Evolutionary conservation across 2,888 invertebrate species (phyloP), one percentile per base, ranked within the genome.

Genomic region (Adela reaumurella): DNA sequence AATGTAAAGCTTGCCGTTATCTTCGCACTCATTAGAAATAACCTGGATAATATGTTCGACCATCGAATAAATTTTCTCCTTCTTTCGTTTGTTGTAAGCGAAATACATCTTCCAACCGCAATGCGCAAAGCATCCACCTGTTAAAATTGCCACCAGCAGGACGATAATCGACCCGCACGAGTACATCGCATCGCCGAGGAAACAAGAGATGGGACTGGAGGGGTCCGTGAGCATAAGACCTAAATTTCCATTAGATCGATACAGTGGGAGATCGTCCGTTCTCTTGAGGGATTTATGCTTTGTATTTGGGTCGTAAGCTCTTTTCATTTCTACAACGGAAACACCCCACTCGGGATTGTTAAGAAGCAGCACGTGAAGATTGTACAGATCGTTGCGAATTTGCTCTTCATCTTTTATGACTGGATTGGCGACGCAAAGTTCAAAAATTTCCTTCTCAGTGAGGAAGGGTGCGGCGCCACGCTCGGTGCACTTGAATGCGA

Each of bases 281-380:
- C 68, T 62, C 17, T 57, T 58, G 2, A 80, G 59, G 0, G 63
- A 57, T 3, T 61, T 51, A 52, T 61, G 71, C 6, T 72, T 72
- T 17, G 61, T 65, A 59, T 70, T 70, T 55, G 66, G 67, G n/a
- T 67, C 65, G 54, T 74, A 73, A 17, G 67, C 55, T 46, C 60
- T 73, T 45, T 72, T 67, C 1, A 68, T 53, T 54, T 77, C 68
- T 6, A 86, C 78, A 14, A 89, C 77, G 54, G 78, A 81, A 14
- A 90, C 78, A 10, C 86, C 87, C 90, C 90, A 90, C 46, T 86
- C 81, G 0, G 88, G 87, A 65, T 91, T 92, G 51, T 81, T 79
- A 35, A 86, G 78, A 14, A 87, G 78, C 45, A 91, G 68, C 45
- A 90, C 83, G 60, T 89, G 83, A 46, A 88, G 79, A 60, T 86